phyloP scores from a whole-genome alignment of 2,797 vertebrate species.

The Mallotus villosus region DNA sequence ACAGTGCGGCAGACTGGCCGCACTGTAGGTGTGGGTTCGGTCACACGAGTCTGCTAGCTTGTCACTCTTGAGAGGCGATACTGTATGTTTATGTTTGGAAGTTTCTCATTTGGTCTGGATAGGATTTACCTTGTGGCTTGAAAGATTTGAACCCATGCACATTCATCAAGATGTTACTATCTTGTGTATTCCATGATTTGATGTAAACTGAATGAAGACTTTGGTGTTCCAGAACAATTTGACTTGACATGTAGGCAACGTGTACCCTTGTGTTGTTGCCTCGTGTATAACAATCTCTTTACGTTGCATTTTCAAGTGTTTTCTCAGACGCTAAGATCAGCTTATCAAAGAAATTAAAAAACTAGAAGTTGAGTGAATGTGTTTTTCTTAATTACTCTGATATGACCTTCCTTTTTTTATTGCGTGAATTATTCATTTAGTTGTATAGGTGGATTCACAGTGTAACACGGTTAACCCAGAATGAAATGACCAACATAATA shows the following conservation, averaged over 20 bases:
- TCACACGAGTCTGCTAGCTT: not conserved
- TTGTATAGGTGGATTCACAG: too few relatives aligned
- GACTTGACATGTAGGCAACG: not conserved
- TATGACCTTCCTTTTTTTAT: not conserved
- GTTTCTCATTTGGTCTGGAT: conserved; percentile 8
- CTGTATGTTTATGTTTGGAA: conserved; percentile 4
- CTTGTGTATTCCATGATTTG: conserved; percentile 10
- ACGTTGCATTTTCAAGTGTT: conserved; percentile 7
- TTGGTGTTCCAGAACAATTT: not conserved
- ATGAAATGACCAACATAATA: too few relatives aligned
- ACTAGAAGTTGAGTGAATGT: not conserved
- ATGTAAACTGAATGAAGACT: conserved; percentile 1
- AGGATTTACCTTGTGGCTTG: conserved; percentile 2
- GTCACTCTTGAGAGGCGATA: conserved; percentile 4
- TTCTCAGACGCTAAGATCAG: conserved; percentile 4
- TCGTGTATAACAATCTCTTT: conserved; percentile 4
- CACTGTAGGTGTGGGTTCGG: not conserved
- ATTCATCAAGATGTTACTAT: conserved; percentile 5
- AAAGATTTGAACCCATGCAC: conserved; percentile 9
- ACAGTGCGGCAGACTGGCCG: not conserved
- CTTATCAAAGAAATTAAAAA: conserved; percentile 17
- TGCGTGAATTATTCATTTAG: too few relatives aligned
- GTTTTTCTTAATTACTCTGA: not conserved
- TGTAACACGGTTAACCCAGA: too few relatives aligned
- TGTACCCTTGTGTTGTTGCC: not conserved